These are phyloP conservation scores for Mungos mungo DNA, from an alignment of 2,113 vertebrate genomes.

Conservation along the genomic window DNA sequence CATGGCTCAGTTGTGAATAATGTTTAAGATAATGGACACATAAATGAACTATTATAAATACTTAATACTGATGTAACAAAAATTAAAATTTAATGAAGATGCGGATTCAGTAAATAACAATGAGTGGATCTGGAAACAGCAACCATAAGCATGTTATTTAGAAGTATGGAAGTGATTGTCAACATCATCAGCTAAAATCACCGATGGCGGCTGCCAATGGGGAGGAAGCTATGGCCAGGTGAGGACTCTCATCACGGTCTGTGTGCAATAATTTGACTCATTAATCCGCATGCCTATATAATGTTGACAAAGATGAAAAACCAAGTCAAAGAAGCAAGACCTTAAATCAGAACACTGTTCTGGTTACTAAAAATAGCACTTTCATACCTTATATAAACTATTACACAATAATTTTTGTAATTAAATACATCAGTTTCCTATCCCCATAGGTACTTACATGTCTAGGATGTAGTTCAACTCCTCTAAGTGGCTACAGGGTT, in stretches of 20 bases:
- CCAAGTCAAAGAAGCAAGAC: background rate
- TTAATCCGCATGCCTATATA: background rate
- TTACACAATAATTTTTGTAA: background rate
- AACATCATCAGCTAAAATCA: background rate
- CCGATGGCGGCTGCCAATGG: background rate
- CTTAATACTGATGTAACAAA: background rate
- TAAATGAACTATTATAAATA: background rate
- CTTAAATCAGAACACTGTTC: background rate
- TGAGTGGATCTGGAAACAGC: background rate
- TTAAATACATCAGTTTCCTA: background rate
- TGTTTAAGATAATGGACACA: background rate
- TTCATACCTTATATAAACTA: background rate
- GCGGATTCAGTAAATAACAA: background rate
- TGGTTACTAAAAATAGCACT: background rate
- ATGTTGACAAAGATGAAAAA: background rate
- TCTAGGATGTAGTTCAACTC: background rate
- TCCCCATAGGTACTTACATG: background rate
- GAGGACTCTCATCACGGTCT: background rate
- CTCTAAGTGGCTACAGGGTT: background rate
- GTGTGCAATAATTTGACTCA: background rate
- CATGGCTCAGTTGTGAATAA: background rate
- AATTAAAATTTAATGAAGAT: background rate
- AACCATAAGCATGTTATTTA: background rate
- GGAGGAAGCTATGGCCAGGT: background rate
- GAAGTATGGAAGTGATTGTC: background rate